Conservation (phyloP, 2,797 vertebrate species). For the Macropus fuliginosus region DNA sequence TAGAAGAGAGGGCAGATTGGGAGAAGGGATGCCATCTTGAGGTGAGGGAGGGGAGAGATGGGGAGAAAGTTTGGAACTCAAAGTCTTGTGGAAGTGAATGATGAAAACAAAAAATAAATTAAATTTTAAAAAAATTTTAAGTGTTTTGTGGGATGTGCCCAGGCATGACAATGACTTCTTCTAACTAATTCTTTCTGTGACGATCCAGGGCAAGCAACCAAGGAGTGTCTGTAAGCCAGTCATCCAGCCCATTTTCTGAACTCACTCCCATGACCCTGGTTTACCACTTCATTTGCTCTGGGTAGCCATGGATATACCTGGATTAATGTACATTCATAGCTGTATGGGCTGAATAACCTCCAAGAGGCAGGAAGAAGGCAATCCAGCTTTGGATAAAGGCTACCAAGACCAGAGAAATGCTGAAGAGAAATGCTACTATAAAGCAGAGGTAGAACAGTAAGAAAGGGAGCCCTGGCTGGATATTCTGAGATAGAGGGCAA, state of each 20-base stretch:
- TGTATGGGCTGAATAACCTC: not conserved
- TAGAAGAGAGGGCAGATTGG: too few relatives aligned
- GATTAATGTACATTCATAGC: not conserved
- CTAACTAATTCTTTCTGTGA: not conserved
- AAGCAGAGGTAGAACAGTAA: not conserved
- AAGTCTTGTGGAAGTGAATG: too few relatives aligned
- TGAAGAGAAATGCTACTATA: not conserved
- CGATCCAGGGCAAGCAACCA: not conserved
- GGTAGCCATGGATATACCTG: not conserved
- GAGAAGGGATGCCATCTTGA: too few relatives aligned
- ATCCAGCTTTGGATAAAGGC: not conserved
- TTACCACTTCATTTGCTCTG: not conserved
- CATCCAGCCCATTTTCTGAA: not conserved
- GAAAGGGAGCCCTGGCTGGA: not conserved
- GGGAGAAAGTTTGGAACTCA: too few relatives aligned
- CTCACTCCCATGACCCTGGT: not conserved
- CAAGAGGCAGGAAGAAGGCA: not conserved
- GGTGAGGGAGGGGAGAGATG: too few relatives aligned
- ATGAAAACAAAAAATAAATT: too few relatives aligned
- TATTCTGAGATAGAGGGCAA: not conserved
- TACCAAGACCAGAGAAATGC: not conserved
- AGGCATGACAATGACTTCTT: not conserved
- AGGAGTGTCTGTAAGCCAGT: not conserved
- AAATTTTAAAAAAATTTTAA: not conserved
- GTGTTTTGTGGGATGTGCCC: not conserved